Evolutionary conservation across 2,888 invertebrate species (phyloP), one percentile per base, ranked within the genome.

Genomic region (Callimorpha dominula): DNA sequence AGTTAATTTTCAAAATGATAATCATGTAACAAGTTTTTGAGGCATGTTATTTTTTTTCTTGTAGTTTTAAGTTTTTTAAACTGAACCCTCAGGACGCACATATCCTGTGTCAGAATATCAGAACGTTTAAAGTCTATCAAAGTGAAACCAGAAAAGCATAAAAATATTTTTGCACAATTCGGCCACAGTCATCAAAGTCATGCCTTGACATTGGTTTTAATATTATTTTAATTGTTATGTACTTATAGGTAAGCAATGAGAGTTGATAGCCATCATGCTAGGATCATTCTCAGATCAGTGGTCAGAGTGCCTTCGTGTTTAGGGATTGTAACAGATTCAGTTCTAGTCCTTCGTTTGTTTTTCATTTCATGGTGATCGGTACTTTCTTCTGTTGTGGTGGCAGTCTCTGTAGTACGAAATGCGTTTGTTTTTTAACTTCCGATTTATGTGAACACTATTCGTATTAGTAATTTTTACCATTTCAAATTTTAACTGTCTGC

Each of bases 351-450:
- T 60, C 5, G 31, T 60, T n/a, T 60, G 60, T 60, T 60, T 31
- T 31, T 60, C 60, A 60, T 60, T 60, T 60, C 60, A 60, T 60
- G 60, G 60, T 60, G 60, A 31, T 49, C 17, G 50, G 40, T 50
- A 40, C 15, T 50, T 65, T 65, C 46, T 65, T 65, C 65, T 65
- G 5, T 65, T 9, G 31, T 49, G 50, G 65, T 65, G 65, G 50
- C 1, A 50, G 65, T 50, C 15, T 50, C 50, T 65, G 20, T 60
- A 20, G 31, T 60, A 60, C 2, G 14, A 14, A 60, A 60, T 60
- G 60, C 20, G 40, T 40, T 65, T 49, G 65, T 65, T 50, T 65
- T 65, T 17, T 31, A 65, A 49, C 20, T 31, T 65, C 31, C 31
- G 31, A 31, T 65, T 31, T 50, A 49, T 50, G 66, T 54, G 11